These are phyloP conservation scores for Acanthurus tractus DNA, from an alignment of 2,797 vertebrate genomes.

Conservation along the genomic window DNA sequence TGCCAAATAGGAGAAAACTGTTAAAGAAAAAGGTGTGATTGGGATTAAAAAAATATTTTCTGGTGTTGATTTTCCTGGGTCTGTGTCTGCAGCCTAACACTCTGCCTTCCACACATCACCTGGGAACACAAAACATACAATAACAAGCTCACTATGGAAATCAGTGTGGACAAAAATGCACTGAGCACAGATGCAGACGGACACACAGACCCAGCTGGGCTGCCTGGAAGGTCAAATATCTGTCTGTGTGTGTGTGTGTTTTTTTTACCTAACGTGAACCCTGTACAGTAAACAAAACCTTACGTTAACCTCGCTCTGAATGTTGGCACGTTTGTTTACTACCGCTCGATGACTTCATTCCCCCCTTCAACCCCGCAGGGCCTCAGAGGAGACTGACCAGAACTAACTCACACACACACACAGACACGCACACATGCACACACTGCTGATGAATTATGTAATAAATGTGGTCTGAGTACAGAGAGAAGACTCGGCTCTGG, in stretches of 20 bases:
- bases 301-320: slow-evolving; percentile 64
- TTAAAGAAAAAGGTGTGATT: not conserved
- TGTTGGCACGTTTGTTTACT: slow-evolving; percentile 62
- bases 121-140: slow-evolving; percentile 21
- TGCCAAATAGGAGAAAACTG: not conserved
- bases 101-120: slow-evolving; percentile 1
- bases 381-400: slow-evolving; percentile 43
- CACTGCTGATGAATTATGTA: slow-evolving; percentile 68
- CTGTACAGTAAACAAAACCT: slow-evolving; percentile 63
- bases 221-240: slow-evolving; percentile 12
- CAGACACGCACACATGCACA: slow-evolving; percentile 22
- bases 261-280: slow-evolving; percentile 54
- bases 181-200: slow-evolving; percentile 22
- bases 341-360: slow-evolving; percentile 62
- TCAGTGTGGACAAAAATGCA: slow-evolving; percentile 20
- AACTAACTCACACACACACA: slow-evolving; percentile 15
- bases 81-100: slow-evolving; percentile 11
- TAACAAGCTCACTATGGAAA: slow-evolving; percentile 39
- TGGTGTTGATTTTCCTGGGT: slow-evolving; percentile 27
- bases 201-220: slow-evolving; percentile 3
- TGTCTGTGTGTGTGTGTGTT: slow-evolving; percentile 9
- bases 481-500: slow-evolving; percentile 23
- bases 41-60: slow-evolving; percentile 19
- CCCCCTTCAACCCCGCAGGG: slow-evolving; percentile 41
- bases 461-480: slow-evolving; percentile 40